Conservation (phyloP, 2,113 vertebrate genomes). For the Nothocercus julius region DNA sequence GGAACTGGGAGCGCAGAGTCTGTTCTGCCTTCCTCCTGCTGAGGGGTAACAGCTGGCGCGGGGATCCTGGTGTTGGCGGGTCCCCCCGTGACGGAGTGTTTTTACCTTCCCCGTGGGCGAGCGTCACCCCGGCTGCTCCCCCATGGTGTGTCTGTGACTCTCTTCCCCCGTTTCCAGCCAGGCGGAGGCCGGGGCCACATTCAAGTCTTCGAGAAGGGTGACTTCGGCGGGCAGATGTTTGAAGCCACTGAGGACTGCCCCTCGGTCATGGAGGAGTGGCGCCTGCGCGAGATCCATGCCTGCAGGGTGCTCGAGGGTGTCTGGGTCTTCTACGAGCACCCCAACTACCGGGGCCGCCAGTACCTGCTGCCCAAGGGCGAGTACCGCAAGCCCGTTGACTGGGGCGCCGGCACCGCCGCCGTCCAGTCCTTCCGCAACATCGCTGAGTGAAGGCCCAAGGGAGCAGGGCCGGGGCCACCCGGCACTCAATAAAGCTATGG, state of each 20-base stretch:
- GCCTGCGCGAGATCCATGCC: conserved; percentile 87
- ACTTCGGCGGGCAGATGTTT: conserved; percentile 88
- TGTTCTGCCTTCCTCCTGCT: accelerated
- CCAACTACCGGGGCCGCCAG: conserved; percentile 90
- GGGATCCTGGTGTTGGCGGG: too few species aligned
- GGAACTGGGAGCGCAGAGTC: accelerated
- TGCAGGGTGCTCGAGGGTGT: conserved; percentile 89
- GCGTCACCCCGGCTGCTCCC: too few species aligned
- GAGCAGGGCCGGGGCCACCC: not conserved
- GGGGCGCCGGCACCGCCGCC: conserved; percentile 83
- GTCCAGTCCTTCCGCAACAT: conserved; percentile 90
- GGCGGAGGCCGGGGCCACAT: conserved; percentile 86
- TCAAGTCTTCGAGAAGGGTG: conserved; percentile 90
- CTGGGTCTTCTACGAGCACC: conserved; percentile 94
- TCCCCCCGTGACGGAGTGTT: too few species aligned
- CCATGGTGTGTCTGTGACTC: not conserved
- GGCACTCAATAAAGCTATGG: conserved; percentile 70
- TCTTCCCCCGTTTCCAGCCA: conserved; percentile 65
- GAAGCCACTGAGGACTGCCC: conserved; percentile 91
- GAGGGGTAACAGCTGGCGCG: too few species aligned
- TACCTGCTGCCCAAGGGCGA: conserved; percentile 93
- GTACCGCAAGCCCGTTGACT: conserved; percentile 89
- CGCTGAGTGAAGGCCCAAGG: conserved; percentile 67
- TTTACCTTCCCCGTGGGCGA: too few species aligned
- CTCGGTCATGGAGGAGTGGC: conserved; percentile 86